Percentiles rank a stretch among this genome's conserved stretches.
These are phyloP conservation scores for Drosophila subsilvestris DNA, from an alignment of 2,888 invertebrate species.

Conservation along the genomic window DNA sequence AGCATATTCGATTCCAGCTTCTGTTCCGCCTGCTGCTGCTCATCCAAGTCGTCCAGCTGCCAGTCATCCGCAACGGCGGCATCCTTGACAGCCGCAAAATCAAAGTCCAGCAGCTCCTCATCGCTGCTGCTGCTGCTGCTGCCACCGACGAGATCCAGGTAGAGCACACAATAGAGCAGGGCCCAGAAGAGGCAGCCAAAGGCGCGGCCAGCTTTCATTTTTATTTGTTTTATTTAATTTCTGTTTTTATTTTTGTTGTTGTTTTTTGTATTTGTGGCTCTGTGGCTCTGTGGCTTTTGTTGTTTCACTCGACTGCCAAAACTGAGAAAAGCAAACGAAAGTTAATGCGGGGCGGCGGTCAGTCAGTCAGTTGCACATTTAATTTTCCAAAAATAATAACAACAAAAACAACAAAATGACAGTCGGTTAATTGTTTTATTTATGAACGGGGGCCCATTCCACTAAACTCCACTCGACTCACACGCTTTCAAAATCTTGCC, in stretches of 20 bases:
- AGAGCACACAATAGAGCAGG: slow-evolving; percentile 69
- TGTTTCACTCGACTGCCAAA: neutral
- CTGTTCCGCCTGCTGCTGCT: slow-evolving; percentile 48
- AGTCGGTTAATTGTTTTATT: slow-evolving; percentile 43
- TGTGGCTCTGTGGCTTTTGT: neutral
- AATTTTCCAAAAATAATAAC: slow-evolving; percentile 36
- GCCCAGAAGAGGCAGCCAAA: slow-evolving; percentile 70
- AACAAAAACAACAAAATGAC: slow-evolving; percentile 32
- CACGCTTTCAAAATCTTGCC: slow-evolving; percentile 65
- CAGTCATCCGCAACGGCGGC: slow-evolving; percentile 77
- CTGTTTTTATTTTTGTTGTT: slow-evolving; percentile 31
- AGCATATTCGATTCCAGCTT: slow-evolving; percentile 62
- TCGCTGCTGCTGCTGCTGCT: slow-evolving; percentile 53
- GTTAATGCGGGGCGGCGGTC: slow-evolving; percentile 60
- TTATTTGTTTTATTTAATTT: slow-evolving; percentile 19
- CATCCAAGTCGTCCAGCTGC: slow-evolving; percentile 71
- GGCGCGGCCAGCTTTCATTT: slow-evolving; percentile 70
- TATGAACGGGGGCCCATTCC: slow-evolving; percentile 32
- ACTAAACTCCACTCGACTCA: slow-evolving; percentile 25
- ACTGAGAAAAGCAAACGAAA: slow-evolving; percentile 62
- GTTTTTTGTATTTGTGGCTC: slow-evolving; percentile 14
- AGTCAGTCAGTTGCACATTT: slow-evolving; percentile 37
- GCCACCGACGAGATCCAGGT: slow-evolving; percentile 59
- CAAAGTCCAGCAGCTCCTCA: slow-evolving; percentile 77
- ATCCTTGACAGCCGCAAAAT: slow-evolving; percentile 80